Evolutionary conservation across 1,140 invertebrate genomes (phyloP).

Genomic region (Apis laboriosa): DNA sequence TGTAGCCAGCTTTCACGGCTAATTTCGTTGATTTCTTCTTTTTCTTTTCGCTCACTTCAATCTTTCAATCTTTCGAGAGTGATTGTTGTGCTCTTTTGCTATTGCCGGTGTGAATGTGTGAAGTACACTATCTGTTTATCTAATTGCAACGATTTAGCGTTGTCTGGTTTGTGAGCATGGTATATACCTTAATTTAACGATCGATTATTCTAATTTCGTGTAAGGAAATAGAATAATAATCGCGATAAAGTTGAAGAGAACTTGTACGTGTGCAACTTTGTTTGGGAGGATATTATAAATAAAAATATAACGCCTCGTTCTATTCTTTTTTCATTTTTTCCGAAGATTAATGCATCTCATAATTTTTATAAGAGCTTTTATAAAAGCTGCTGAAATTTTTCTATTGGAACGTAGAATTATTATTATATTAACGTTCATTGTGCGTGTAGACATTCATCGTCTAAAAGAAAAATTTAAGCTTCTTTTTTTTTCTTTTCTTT

Average conservation of each 20-base stretch:
- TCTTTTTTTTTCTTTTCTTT: no score
- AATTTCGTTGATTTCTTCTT: conserved; percentile 43
- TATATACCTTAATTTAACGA: not conserved
- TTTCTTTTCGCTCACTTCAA: not conserved
- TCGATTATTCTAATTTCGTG: not conserved
- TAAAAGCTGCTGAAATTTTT: no score
- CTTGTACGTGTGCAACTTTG: not conserved
- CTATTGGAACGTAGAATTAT: no score
- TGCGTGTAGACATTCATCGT: no score
- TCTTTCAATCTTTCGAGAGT: conserved; percentile 41
- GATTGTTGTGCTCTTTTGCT: conserved; percentile 43
- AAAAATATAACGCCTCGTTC: no score
- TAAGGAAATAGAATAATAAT: not conserved
- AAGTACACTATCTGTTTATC: conserved; percentile 31
- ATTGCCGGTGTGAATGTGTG: conserved; percentile 21
- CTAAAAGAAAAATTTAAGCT: no score
- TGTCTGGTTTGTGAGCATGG: not conserved
- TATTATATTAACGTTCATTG: no score
- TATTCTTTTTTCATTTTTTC: no score
- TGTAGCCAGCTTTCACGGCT: conserved; percentile 25
- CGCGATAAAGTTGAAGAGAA: not conserved
- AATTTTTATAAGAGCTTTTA: no score
- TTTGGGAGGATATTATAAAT: no score
- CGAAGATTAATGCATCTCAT: no score
- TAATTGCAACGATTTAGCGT: not conserved